Percentiles rank a stretch among this genome's conserved stretches.
These are phyloP conservation scores for Nymphalis io DNA, from an alignment of 1,140 invertebrate genomes.

Conservation along the genomic window DNA sequence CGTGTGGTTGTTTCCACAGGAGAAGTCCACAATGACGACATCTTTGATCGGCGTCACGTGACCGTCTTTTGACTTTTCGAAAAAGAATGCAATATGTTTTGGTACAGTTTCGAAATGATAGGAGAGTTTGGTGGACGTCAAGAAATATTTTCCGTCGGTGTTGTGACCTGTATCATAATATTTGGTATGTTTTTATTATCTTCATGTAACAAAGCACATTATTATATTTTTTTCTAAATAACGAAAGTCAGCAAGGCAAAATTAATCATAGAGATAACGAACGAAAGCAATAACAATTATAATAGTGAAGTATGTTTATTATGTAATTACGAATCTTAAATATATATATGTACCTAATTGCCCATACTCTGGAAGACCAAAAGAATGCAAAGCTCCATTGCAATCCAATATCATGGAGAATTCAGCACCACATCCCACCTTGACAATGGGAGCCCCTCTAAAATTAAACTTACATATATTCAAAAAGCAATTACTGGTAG, in stretches of 20 bases:
- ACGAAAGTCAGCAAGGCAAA: no score
- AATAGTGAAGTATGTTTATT: no score
- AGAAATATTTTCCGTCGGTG: slow-evolving; percentile 96
- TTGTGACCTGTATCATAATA: slow-evolving; percentile 86
- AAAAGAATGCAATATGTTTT: slow-evolving; percentile 91
- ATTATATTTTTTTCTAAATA: no score
- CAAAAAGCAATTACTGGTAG: no score
- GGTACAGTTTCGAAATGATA: slow-evolving; percentile 93
- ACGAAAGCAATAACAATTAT: no score
- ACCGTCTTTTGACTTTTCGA: slow-evolving; percentile 94
- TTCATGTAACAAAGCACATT: no score
- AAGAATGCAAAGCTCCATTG: slow-evolving; percentile 93
- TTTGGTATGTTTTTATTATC: no score
- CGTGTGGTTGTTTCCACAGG: slow-evolving; percentile 94
- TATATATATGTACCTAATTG: slow-evolving; percentile 92
- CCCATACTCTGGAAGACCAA: slow-evolving; percentile 95
- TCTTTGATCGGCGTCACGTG: slow-evolving; percentile 91
- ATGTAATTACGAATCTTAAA: no score
- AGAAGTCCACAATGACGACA: slow-evolving; percentile 93
- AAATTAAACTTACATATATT: background rate
- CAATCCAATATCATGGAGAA: slow-evolving; percentile 95
- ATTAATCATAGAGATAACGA: no score
- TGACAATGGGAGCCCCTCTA: slow-evolving; percentile 89
- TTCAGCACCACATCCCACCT: slow-evolving; percentile 94
- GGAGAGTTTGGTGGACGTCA: slow-evolving; percentile 92